Evolutionary conservation across 2,113 vertebrate species (phyloP), one percentile per base, ranked within the genome.

Genomic region (Geothlypis trichas): DNA sequence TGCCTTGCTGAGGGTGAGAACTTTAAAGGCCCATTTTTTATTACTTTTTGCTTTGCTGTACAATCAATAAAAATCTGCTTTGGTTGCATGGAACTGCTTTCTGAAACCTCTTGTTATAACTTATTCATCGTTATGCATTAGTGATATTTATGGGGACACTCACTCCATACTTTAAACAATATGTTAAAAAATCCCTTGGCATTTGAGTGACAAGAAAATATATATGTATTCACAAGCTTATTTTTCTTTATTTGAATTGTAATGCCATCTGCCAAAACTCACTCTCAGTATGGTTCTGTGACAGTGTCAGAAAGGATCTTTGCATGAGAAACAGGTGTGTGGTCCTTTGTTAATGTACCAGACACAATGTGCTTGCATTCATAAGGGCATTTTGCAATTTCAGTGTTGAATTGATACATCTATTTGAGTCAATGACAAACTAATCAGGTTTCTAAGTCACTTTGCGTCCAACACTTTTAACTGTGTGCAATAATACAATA

Each of bases 221-320:
- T 89, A 87, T 90, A 96, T 88, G 82, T 66, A 88, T 92, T 93
- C 90, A 79, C 75, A 96, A 92, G 63, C 57, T 95, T 96, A 79
- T 96, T 98, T 95, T 92, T 81, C 89, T 93, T 96, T 97, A 97
- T 97, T 97, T 96, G 89, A 98, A 98, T 96, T 96, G 92, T 96
- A 93, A 94, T 94, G 57, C 96, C 96, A 97, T 98, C 97, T 98
- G 97, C 88, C 95, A 95, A 96, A 97, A 89, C 81, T 84, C 83
- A 95, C 72, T 84, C 89, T 96, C 77, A 84, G 88, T 93, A 94
- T 92, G 78, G 72, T 82, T 93, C 69, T 59, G 54, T 95, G 87
- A 97, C 84, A 97, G 94, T 11, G 49, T 54, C 71, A 91, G 84
- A 92, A 94, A 94, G 58, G 33, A 97, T 85, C 26, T 88, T 75